A percentile compares a stretch with the other conserved stretches of the same genome.
Conservation (phyloP, 2,113 vertebrate genomes). For the Hymenochirus boettgeri region DNA sequence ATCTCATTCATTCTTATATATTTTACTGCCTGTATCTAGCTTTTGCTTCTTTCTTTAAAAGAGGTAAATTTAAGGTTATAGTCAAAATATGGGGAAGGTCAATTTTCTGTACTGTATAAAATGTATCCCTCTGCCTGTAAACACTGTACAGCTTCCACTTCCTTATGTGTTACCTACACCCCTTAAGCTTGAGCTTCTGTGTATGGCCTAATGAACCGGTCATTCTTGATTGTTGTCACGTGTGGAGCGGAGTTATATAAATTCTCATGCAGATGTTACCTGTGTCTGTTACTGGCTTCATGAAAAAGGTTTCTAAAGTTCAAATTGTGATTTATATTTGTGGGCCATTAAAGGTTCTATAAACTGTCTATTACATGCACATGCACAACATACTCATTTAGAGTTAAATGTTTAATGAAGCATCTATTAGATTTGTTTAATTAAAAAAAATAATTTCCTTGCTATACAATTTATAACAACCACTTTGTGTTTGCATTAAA, state of each 20-base stretch:
- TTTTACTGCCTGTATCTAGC: not conserved
- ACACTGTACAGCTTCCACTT: constrained; percentile 20
- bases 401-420: too few species aligned
- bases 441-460: too few species aligned
- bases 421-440: too few species aligned
- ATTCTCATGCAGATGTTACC: not conserved
- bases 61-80: not conserved
- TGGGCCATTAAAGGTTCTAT: too few species aligned
- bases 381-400: too few species aligned
- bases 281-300: constrained; percentile 2
- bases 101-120: constrained; percentile 11
- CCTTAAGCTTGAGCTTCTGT: constrained; percentile 20
- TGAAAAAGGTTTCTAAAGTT: too few species aligned
- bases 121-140: constrained; percentile 1
- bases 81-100: not conserved
- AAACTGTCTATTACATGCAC: too few species aligned
- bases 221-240: constrained; percentile 17
- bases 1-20: not conserved
- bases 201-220: constrained; percentile 11
- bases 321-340: too few species aligned
- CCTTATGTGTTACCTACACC: not conserved
- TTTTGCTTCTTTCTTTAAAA: not conserved
- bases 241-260: constrained; percentile 29
- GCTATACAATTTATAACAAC: too few species aligned
- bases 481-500: too few species aligned